Percentiles rank a stretch among this genome's conserved stretches.
phyloP scores from a whole-genome alignment of 1,140 invertebrate genomes.

The Drosophila watanabei region DNA sequence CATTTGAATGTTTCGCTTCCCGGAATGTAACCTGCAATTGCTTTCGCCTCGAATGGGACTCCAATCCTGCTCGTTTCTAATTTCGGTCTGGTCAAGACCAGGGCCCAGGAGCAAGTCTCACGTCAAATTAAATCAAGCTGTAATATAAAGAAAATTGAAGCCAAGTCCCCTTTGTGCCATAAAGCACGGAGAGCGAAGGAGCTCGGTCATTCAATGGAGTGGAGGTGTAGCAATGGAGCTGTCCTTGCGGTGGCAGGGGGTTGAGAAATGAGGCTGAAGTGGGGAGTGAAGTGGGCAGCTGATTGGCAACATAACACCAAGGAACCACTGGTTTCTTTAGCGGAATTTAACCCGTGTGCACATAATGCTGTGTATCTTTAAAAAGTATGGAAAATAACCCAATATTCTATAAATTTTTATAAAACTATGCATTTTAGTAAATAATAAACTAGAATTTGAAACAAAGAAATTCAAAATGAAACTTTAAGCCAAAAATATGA shows the following conservation, averaged over 20 bases:
- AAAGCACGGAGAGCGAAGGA: conserved; percentile 51
- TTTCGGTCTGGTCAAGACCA: conserved; percentile 60
- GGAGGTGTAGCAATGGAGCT: background rate
- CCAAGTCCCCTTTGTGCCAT: conserved; percentile 78
- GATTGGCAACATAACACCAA: conserved; percentile 73
- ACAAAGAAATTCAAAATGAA: no score
- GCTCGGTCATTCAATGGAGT: background rate
- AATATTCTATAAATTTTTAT: no score
- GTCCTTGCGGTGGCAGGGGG: background rate
- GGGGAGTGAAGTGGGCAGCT: conserved; percentile 22
- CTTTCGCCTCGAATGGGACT: conserved; percentile 27
- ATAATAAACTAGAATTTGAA: no score
- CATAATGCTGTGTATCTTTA: no score
- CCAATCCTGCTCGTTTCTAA: conserved; percentile 45
- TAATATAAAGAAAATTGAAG: conserved; percentile 85
- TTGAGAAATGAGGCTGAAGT: background rate
- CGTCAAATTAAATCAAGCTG: conserved; percentile 83
- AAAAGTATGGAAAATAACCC: no score
- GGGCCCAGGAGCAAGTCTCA: conserved; percentile 73
- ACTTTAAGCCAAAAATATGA: no score
- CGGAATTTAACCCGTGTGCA: conserved; percentile 31
- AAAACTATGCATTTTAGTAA: no score
- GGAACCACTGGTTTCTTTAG: conserved; percentile 1
- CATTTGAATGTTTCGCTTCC: conserved; percentile 61
- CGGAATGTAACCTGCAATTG: conserved; percentile 47